phyloP scores from a whole-genome alignment of 1,140 invertebrate species.

The Nebria ingens region DNA sequence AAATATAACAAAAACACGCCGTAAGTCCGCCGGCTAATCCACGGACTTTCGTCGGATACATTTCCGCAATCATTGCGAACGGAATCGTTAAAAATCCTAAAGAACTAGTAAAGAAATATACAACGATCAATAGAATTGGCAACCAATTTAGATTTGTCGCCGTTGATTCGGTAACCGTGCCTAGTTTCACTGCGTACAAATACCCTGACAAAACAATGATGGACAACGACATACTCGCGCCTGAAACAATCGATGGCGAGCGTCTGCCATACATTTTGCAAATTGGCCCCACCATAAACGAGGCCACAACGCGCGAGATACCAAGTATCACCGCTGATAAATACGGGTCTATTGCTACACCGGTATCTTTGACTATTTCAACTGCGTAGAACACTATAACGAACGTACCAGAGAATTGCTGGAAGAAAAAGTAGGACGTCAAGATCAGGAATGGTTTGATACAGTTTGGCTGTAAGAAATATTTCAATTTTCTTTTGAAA shows the following conservation, averaged over 20 bases:
- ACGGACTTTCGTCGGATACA: conserved; percentile 54
- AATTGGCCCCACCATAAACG: conserved; percentile 40
- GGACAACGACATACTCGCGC: conserved; percentile 46
- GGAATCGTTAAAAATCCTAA: conserved; percentile 54
- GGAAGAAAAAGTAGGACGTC: conserved; percentile 58
- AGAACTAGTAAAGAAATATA: conserved; percentile 50
- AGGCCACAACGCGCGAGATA: conserved; percentile 40
- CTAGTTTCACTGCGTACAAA: conserved; percentile 26
- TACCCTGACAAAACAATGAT: conserved; percentile 44
- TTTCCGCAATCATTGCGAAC: conserved; percentile 66
- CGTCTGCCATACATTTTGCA: conserved; percentile 46
- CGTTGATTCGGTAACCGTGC: conserved; percentile 21
- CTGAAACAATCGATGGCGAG: conserved; percentile 46
- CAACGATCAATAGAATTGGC: conserved; percentile 41
- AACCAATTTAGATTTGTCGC: conserved; percentile 28
- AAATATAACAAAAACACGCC: conserved; percentile 53
- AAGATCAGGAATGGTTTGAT: conserved; percentile 55
- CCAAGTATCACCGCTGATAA: conserved; percentile 47
- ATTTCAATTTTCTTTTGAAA: conserved; percentile 26
- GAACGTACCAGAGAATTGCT: conserved; percentile 68
- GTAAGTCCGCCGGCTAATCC: conserved; percentile 57
- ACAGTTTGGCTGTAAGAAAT: conserved; percentile 36
- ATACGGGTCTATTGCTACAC: conserved; percentile 45
- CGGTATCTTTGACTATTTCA: conserved; percentile 48
- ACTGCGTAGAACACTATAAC: conserved; percentile 66